Evolutionary conservation across 2,888 invertebrate genomes (phyloP), one percentile per base, ranked within the genome.

Genomic region (Ypsolopha scabrella): DNA sequence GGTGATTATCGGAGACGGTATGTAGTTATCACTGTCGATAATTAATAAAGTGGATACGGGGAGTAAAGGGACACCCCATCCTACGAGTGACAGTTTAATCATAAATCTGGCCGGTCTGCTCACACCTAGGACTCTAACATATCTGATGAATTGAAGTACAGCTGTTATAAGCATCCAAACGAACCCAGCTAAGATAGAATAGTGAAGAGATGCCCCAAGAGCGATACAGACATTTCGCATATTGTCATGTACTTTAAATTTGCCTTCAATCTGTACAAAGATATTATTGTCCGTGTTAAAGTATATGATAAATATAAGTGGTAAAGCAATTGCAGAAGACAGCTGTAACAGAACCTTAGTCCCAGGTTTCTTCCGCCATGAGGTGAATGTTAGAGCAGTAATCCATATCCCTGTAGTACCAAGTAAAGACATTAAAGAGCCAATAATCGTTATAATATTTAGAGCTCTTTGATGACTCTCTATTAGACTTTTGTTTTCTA

Each of bases 81-180:
- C 92, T 10, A 89, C 71, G 0, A 90, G 46, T 1, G 89, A 87
- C 11, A 90, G 87, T 65, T 91, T 91, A 6, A 89, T 66, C 64
- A 91, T 88, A 63, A 91, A 92, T 55, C 89, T 79, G 0, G 88
- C 81, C 6, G 90, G 89, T 41, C 88, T 74, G 9, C 74, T 70
- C 0, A 85, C 85, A 6, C 91, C 91, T 48, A 92, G 76, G 0
- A 92, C 90, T 54, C 88, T 87, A 1, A 92, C 92, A 60, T 91
- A 92, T 48, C 90, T 83, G 52, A 91, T 86, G 66, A 91, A 92
- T 67, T 92, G 92, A 52, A 92, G 72, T 48, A 89, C 73, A 1
- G 91, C 92, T 52, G 92, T 90, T 52, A 92, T 89, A 24, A 92
- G 70, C 92, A 92, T 92, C 93, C 92, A 93, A 61, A 88, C 87